A percentile compares a stretch with the other conserved stretches of the same genome.
Evolutionary conservation across 2,888 invertebrate species (phyloP).

Genomic region (Cerceris rybyensis): DNA sequence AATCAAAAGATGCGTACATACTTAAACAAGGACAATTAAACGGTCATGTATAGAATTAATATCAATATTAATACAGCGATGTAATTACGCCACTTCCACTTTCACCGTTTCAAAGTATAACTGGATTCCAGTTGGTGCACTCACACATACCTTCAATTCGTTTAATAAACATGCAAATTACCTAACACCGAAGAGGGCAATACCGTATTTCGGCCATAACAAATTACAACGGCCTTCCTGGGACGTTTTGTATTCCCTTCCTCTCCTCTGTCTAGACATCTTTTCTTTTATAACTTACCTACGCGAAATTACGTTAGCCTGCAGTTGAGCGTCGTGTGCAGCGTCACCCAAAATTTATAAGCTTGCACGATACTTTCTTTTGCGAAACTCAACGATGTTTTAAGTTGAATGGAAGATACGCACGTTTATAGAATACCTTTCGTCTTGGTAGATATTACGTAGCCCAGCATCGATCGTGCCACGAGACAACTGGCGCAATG

Average conservation of each 20-base stretch:
- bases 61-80: no score
- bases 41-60: no score
- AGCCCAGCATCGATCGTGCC: conserved; percentile 49
- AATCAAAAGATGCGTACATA: no score
- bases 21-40: no score
- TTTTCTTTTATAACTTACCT: conserved; percentile 48
- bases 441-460: conserved; percentile 44
- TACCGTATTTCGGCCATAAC: conserved; percentile 41
- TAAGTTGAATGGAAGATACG: conserved; percentile 48
- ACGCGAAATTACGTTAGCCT: conserved; percentile 41
- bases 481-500: conserved; percentile 46
- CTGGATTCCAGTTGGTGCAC: conserved; percentile 10
- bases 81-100: no score
- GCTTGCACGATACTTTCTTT: conserved; percentile 26
- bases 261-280: conserved; percentile 4
- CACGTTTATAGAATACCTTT: conserved; percentile 49
- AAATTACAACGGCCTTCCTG: conserved; percentile 28
- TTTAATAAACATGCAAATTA: conserved; percentile 56
- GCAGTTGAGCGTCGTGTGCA: conserved; percentile 12
- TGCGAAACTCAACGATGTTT: conserved; percentile 45
- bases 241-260: conserved; percentile 1
- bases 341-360: conserved; percentile 44
- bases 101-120: background rate
- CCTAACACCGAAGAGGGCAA: conserved; percentile 17
- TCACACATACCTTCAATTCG: conserved; percentile 21